phyloP scores from a whole-genome alignment of 1,140 invertebrate species.

The Magallana angulata region DNA sequence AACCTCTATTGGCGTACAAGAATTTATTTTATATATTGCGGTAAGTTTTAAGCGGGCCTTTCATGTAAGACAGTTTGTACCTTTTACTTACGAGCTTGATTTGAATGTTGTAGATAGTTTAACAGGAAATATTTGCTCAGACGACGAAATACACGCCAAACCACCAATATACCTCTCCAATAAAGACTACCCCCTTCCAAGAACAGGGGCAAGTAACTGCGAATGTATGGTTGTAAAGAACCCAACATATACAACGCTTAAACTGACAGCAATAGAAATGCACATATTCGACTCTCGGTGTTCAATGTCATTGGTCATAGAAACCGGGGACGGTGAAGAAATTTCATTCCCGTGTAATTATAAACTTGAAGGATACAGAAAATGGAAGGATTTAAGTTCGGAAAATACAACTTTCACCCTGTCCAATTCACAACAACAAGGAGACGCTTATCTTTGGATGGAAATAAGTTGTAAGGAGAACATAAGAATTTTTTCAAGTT shows the following conservation, averaged over 20 bases:
- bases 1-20: too few species aligned
- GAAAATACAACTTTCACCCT: not conserved
- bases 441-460: not conserved
- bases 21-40: too few species aligned
- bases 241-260: not conserved
- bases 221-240: constrained; percentile 13
- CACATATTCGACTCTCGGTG: not conserved
- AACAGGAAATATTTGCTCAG: constrained; percentile 30
- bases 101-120: not conserved
- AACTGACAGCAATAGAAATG: not conserved
- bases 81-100: too few species aligned
- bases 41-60: too few species aligned
- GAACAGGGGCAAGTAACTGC: not conserved
- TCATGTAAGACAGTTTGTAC: too few species aligned
- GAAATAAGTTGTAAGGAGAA: not conserved
- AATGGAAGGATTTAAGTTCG: not conserved
- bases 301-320: not conserved
- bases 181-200: not conserved
- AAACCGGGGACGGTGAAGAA: not conserved
- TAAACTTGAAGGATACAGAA: not conserved
- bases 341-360: not conserved
- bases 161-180: constrained; percentile 21
- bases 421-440: not conserved
- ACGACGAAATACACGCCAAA: constrained; percentile 17
- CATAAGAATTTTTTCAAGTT: too few species aligned